phyloP scores from a whole-genome alignment of 2,888 invertebrate species.

The Zygaena filipendulae region DNA sequence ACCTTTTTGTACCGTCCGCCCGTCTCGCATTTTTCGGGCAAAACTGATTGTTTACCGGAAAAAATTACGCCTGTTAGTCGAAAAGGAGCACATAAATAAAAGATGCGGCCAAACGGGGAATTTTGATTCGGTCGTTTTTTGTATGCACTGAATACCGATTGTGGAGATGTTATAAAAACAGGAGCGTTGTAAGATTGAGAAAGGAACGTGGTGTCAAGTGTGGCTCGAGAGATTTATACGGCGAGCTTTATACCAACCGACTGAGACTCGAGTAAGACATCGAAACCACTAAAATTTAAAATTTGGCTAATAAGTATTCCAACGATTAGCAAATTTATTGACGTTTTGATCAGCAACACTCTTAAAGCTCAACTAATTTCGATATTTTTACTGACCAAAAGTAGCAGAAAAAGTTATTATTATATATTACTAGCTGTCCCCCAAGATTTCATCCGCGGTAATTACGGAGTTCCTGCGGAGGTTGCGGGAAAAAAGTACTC shows the following conservation, averaged over 20 bases:
- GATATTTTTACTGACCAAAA: too few species aligned
- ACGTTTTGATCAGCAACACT: too few species aligned
- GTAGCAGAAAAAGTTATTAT: too few species aligned
- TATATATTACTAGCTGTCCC: too few species aligned
- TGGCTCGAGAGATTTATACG: conserved; percentile 35
- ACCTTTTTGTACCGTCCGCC: conserved; percentile 58
- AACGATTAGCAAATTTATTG: too few species aligned
- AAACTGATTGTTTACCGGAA: conserved; percentile 68
- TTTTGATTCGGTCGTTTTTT: conserved; percentile 65
- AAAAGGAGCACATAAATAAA: conserved; percentile 59
- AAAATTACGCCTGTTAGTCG: conserved; percentile 67
- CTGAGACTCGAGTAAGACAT: conserved; percentile 9
- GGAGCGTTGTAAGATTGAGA: conserved; percentile 42
- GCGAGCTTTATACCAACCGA: conserved; percentile 25
- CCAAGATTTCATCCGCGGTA: too few species aligned
- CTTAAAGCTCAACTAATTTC: too few species aligned
- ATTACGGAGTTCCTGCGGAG: too few species aligned
- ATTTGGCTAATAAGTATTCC: too few species aligned
- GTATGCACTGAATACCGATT: conserved; percentile 35
- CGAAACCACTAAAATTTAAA: too few species aligned
- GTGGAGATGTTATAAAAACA: conserved; percentile 41
- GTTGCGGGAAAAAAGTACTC: too few species aligned
- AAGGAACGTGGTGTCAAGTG: conserved; percentile 48
- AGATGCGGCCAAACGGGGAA: conserved; percentile 51
- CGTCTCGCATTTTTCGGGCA: conserved; percentile 64